phyloP scores from a whole-genome alignment of 1,140 invertebrate genomes.

The Lordiphosa mommai region DNA sequence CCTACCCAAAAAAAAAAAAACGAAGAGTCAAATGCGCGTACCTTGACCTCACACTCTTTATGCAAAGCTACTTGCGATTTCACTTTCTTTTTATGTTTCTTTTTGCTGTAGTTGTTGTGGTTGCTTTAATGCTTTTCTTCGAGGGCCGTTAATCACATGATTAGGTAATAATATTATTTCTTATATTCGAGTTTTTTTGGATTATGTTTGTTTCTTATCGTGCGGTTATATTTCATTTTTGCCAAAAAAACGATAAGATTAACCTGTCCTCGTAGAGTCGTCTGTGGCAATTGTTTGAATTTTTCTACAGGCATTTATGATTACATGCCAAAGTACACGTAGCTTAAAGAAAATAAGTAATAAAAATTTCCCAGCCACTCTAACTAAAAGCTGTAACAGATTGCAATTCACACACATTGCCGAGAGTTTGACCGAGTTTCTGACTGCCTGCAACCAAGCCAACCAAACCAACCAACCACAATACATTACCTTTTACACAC shows the following conservation, averaged over 20 bases:
- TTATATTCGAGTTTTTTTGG: slow-evolving; percentile 13
- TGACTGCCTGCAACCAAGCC: slow-evolving; percentile 1
- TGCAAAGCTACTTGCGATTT: slow-evolving; percentile 25
- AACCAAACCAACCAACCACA: neutral
- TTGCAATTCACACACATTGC: slow-evolving; percentile 3
- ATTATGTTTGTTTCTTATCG: slow-evolving; percentile 39
- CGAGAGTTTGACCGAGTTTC: slow-evolving; percentile 3
- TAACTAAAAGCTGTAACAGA: neutral
- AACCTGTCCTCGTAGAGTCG: neutral
- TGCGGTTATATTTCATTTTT: slow-evolving; percentile 16
- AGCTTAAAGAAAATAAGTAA: neutral
- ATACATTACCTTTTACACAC: slow-evolving; percentile 1
- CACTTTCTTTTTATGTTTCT: slow-evolving; percentile 41
- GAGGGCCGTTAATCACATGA: slow-evolving; percentile 52
- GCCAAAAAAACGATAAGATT: slow-evolving; percentile 11
- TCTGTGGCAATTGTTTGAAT: neutral
- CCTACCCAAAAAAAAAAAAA: no score
- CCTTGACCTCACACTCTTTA: slow-evolving; percentile 50
- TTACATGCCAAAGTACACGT: slow-evolving; percentile 6
- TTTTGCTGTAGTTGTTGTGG: neutral
- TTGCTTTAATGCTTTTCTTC: neutral
- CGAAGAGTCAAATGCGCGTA: slow-evolving; percentile 6
- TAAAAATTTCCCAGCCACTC: slow-evolving; percentile 6
- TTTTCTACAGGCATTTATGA: neutral
- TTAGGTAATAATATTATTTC: slow-evolving; percentile 48